Evolutionary conservation across 2,113 vertebrate species (phyloP).

Genomic region (Festucalex cinctus): DNA sequence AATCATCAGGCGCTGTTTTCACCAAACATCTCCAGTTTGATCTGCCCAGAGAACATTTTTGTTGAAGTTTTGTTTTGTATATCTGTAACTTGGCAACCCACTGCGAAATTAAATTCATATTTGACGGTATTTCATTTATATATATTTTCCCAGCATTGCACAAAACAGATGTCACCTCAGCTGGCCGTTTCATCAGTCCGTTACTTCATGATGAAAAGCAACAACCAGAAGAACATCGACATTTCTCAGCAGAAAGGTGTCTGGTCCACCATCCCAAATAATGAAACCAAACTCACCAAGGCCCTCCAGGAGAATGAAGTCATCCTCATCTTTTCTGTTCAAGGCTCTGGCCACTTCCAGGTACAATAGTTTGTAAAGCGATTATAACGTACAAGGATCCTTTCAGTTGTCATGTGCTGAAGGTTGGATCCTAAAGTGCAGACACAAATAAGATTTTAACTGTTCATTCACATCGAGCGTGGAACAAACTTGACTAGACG

Average conservation of each 20-base stretch:
- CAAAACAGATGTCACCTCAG: constrained; percentile 68
- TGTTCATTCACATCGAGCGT: too few relatives aligned
- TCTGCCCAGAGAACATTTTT: not conserved
- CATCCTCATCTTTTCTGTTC: constrained; percentile 90
- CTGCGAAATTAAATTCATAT: not conserved
- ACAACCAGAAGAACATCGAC: constrained; percentile 82
- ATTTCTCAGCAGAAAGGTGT: constrained; percentile 88
- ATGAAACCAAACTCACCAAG: constrained; percentile 81
- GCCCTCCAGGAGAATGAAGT: constrained; percentile 82
- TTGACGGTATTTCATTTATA: not conserved
- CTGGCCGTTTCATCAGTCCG: constrained; percentile 60
- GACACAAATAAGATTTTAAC: too few relatives aligned
- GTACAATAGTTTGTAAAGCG: constrained; percentile 49
- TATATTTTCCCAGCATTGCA: constrained; percentile 43
- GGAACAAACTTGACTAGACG: too few relatives aligned
- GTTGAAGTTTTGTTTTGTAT: not conserved
- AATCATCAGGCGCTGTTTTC: too few relatives aligned
- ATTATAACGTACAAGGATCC: not conserved
- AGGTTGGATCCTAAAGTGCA: too few relatives aligned
- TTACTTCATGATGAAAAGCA: constrained; percentile 96
- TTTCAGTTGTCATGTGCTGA: too few relatives aligned
- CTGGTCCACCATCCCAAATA: constrained; percentile 87
- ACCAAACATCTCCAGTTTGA: not conserved
- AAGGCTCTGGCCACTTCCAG: constrained; percentile 92
- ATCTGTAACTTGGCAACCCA: not conserved